Conservation (phyloP, 92 coral and sea anemone genomes). For the Phenganax subtilis region DNA sequence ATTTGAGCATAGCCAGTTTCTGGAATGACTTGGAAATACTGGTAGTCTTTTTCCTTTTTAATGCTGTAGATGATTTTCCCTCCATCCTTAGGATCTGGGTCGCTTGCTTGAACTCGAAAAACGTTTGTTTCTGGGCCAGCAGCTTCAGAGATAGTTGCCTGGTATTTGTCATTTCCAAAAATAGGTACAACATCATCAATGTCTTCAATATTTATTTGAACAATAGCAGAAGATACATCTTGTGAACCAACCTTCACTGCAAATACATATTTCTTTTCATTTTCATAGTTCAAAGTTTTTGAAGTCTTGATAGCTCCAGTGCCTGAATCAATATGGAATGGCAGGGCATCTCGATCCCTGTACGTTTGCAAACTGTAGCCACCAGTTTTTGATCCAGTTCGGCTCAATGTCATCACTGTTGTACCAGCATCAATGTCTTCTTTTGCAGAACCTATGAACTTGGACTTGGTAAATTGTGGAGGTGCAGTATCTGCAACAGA, state of each 20-base stretch:
- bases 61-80: not conserved
- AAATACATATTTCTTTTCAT: conserved; percentile 65
- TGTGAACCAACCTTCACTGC: not conserved
- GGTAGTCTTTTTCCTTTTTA: not conserved
- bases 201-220: conserved; percentile 21
- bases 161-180: conserved; percentile 31
- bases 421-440: not conserved
- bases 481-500: not conserved
- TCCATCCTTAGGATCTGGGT: conserved; percentile 18
- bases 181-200: conserved; percentile 32
- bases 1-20: conserved; percentile 23
- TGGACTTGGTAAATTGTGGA: not conserved
- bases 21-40: not conserved
- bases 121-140: conserved; percentile 11
- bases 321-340: conserved; percentile 3
- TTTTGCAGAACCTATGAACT: not conserved
- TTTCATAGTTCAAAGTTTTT: conserved; percentile 65
- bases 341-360: conserved; percentile 19
- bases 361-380: conserved; percentile 8
- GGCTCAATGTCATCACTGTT: not conserved
- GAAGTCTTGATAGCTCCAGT: conserved; percentile 61
- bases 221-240: conserved; percentile 30
- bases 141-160: conserved; percentile 27
- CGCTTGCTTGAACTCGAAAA: conserved; percentile 34
- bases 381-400: not conserved